Conservation (phyloP, 2,888 invertebrate genomes). For the Cheilosia vulpina region DNA sequence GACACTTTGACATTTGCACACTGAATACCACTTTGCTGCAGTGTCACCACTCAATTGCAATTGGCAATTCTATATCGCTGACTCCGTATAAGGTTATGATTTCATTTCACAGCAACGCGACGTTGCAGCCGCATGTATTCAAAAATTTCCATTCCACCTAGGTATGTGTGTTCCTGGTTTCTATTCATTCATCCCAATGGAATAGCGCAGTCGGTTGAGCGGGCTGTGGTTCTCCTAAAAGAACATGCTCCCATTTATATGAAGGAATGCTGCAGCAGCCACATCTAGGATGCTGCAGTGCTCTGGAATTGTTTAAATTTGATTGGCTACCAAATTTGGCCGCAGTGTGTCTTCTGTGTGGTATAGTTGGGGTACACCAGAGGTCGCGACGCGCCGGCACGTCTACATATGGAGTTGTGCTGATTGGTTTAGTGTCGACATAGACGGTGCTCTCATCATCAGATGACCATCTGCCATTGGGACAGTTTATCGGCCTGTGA, state of each 20-base stretch:
- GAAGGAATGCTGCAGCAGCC: slow-evolving; percentile 60
- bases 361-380: slow-evolving; percentile 22
- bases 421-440: slow-evolving; percentile 73
- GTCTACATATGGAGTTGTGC: slow-evolving; percentile 69
- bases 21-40: slow-evolving; percentile 67
- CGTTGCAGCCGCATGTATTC: slow-evolving; percentile 41
- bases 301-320: slow-evolving; percentile 72
- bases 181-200: slow-evolving; percentile 73
- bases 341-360: slow-evolving; percentile 25
- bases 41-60: slow-evolving; percentile 74
- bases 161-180: slow-evolving; percentile 63
- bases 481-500: slow-evolving; percentile 51
- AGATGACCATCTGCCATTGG: slow-evolving; percentile 67
- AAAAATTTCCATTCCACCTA: slow-evolving; percentile 65
- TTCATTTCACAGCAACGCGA: slow-evolving; percentile 53
- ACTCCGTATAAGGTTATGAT: slow-evolving; percentile 71
- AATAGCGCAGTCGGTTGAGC: slow-evolving; percentile 30
- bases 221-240: slow-evolving; percentile 61
- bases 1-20: slow-evolving; percentile 74
- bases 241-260: slow-evolving; percentile 72
- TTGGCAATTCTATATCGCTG: slow-evolving; percentile 62
- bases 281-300: slow-evolving; percentile 19
- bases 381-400: slow-evolving; percentile 59
- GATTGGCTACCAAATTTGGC: slow-evolving; percentile 74
- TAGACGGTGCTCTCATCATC: slow-evolving; percentile 62